Base-by-base conservation (phyloP, 2,113 vertebrate genomes). In the Chaetops frenatus region DNA sequence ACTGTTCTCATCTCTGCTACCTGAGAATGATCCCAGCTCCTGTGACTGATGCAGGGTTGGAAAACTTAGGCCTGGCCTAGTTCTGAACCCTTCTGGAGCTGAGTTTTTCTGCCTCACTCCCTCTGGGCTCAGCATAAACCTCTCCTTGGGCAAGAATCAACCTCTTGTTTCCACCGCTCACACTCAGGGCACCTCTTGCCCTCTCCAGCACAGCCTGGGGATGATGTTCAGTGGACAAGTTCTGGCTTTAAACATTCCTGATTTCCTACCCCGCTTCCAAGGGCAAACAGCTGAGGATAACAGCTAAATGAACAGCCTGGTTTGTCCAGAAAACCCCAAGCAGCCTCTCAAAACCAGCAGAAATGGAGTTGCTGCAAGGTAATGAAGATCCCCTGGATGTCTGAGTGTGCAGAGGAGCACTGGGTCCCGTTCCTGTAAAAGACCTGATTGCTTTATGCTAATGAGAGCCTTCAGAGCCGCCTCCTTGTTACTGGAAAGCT, bases 381-480 rank as follows among this genome's bases (percentile, higher is more conserved):
- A 56, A 95, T 90, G 45, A 67, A 45, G 50, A 54, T 67, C 54
- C 70, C 80, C 85, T 27, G 62, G 84, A 27, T 22, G n/a, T 60
- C 10, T 15, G 53, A 53, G 79, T 22, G 76, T 64, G 81, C 89
- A 95, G 80, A 95, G 65, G 69, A 93, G 85, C 82, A 90, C 76
- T 96, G 90, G 95, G 71, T 95, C 42, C 80, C 67, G 1, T 94
- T 94, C 76, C 70, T 93, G 85, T 71, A 53, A 91, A 70, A n/a
- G 69, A 28, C 70, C 77, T 91, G 92, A 72, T 86, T 90, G 58
- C 71, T 51, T 95, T 91, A 92, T 90, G 85, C 62, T 90, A 95
- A 94, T 97, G 64, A 91, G 72, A 77, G 60, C 44, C 47, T 92
- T 92, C 20, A 8, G 89, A 94, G 89, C 61, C 51, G 67, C 38